Evolutionary conservation across 2,797 vertebrate genomes (phyloP), one percentile per base, ranked within the genome.

Genomic region (Neostethus bicornis): DNA sequence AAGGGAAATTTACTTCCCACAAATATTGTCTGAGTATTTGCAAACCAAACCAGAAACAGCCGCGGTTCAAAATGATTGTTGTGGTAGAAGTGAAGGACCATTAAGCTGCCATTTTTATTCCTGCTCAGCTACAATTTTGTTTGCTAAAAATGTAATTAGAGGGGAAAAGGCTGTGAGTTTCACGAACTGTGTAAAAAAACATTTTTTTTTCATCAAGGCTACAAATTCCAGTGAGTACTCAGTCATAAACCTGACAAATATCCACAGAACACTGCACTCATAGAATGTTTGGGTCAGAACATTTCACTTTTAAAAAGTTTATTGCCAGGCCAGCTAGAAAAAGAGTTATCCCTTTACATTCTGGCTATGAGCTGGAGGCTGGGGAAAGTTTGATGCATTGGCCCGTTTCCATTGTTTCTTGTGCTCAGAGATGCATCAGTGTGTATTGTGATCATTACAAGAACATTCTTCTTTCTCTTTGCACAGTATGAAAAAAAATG

Each of bases 21-120:
- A 85, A 84, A 77, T 75, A 80, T 68, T 47, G 70, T 83, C 81
- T 85, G 80, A 64, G 75, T 73, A 75, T 73, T 53, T 78, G 51
- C 19, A 64, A 63, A 62, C 28, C 77, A 77, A 70, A 61, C 63
- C 6, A 45, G 38, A 41, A 66, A 24, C 45, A 38, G 37, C 56
- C 26, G 38, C 14, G 20, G 21, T 50, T 63, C 23, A 4, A 21
- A 48, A 29, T 7, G 20, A 31, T 34, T 31, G 60, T 55, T 79
- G 65, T 75, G 57, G 69, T 72, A 75, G 60, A 47, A 73, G 65
- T 38, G 47, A 21, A 19, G 21, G 50, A 14, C 8, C 46, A 19
- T 52, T 68, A 58, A 60, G 56, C 56, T 24, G 42, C 28, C 21
- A 16, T 47, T 70, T 56, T 6, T 24, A 38, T 51, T 23, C 31